Evolutionary conservation across 2,113 vertebrate genomes (phyloP), one percentile per base, ranked within the genome.

Genomic region (Eidolon helvum): DNA sequence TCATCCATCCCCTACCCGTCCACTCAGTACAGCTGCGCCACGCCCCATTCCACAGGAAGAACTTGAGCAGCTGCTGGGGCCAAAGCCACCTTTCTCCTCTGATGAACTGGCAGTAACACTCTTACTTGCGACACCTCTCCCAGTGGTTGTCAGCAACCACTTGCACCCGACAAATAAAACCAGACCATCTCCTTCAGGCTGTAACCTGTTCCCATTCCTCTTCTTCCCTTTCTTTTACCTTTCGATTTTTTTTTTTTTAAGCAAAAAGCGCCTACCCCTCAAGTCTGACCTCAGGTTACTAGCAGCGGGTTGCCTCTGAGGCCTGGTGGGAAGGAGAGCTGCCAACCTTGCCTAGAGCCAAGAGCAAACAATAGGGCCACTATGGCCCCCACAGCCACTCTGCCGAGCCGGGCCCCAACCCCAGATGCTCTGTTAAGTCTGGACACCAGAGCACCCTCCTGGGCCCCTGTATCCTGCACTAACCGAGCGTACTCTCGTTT

Each of bases 301-400:
- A 75, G 86, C 18, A 86, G 63, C 21, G 8, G 85, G 22, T 35
- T 82, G 84, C 59, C 72, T 94, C 61, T 72, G 89, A 96, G 86
- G 55, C 55, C 40, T 77, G 66, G 38, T 86, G 88, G 53, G 59
- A 96, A 87, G 48, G 53, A 61, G 84, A 59, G 38, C 57, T 94
- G 55, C 77, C 48, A 83, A 94, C 40, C 59, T 91, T 86, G 38
- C 30, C 93, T 94, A 88, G 45, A 75, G 85, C 57, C 74, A 96
- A 89, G 68, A 83, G 12, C 38, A 69, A 94, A 95, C 30, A 71
- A 77, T 12, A 94, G 69, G 59, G 48, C 55, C 72, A 79, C 53
- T 61, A 57, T 26, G n/a, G 77, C 33, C 15, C 21, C 50, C 35
- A 48, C 0, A 40, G 84, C 48, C 24, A 63, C 72, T 71, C 61